phyloP scores from a whole-genome alignment of 2,113 vertebrate genomes.

The Nothocercus julius region DNA sequence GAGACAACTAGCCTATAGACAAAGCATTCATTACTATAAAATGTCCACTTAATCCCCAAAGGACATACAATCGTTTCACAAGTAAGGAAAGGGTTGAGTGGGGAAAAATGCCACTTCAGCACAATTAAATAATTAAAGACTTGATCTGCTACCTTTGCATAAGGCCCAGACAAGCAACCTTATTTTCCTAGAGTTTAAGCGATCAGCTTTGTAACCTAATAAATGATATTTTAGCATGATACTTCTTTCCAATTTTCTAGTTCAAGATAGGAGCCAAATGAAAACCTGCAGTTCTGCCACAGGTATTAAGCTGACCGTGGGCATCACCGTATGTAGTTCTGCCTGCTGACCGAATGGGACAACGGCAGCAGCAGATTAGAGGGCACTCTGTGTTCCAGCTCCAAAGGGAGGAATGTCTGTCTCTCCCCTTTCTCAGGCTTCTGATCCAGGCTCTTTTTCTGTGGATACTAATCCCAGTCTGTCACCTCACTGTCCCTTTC shows the following conservation, averaged over 20 bases:
- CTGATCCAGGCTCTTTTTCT: not conserved
- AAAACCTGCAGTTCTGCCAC: not conserved
- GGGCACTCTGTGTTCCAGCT: fast-evolving
- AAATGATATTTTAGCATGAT: not conserved
- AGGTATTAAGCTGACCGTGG: not conserved
- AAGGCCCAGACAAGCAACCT: not conserved
- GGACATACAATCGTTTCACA: not conserved
- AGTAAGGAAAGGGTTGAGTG: not conserved
- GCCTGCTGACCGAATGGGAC: not conserved
- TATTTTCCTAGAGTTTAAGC: not conserved
- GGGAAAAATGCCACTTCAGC: not conserved
- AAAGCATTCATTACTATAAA: slow-evolving; percentile 30
- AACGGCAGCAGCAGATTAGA: not conserved
- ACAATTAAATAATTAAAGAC: slow-evolving; percentile 32
- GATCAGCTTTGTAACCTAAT: not conserved
- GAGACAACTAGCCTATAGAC: not conserved
- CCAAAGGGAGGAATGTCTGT: not conserved
- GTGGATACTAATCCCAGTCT: not conserved
- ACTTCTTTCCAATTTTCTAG: not conserved
- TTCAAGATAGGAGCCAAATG: not conserved
- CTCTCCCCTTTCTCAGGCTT: not conserved
- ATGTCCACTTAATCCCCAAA: not conserved
- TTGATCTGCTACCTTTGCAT: not conserved
- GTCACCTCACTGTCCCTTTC: not conserved
- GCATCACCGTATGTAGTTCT: not conserved